Evolutionary conservation across 2,888 invertebrate genomes (phyloP), one percentile per base, ranked within the genome.

Genomic region (Drepana falcataria): DNA sequence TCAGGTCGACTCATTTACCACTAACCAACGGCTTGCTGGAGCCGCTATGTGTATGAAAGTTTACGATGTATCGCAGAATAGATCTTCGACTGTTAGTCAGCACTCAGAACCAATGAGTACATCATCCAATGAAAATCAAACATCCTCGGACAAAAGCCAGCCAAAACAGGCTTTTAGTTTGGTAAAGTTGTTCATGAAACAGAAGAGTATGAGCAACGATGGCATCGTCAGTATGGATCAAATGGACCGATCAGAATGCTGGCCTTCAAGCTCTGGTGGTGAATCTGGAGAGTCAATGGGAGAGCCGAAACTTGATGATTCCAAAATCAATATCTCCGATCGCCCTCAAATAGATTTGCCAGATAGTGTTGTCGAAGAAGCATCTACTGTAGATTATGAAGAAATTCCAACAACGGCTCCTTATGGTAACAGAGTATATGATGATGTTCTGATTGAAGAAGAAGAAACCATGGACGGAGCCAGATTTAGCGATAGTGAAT

Each of bases 181-280:
- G 74, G 96, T 97, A 48, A 96, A 96, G 82, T 91, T 97, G 63
- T 97, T 97, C 77, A 97, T 97, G 93, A 96, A 97, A 81, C 97
- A 97, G 77, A 96, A 96, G 81, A 96, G 96, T 79, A 94, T 93
- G 87, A 95, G 96, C 64, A 94, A 94, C 55, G 96, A 96, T 79
- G 94, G 94, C 56, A 94, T 94, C 68, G 92, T 93, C 68, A 93
- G 93, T 54, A 93, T 95, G 91, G 96, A 96, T 79, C 95, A 96
- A 64, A 93, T 96, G 48, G 90, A 91, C 60, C 76, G 87, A 63
- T 95, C 95, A 1, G 94, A 96, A 67, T 95, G 95, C 74, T 96
- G 96, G 96, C 95, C 95, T 2, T 93, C 92, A 34, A 93, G 93
- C 65, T 92, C 92, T 55, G 93, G 94, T 59, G 93, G 93, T 48